Percentiles rank a stretch among this genome's conserved stretches.
These are phyloP conservation scores for Lophius piscatorius DNA, from an alignment of 2,113 vertebrate species.

Conservation along the genomic window DNA sequence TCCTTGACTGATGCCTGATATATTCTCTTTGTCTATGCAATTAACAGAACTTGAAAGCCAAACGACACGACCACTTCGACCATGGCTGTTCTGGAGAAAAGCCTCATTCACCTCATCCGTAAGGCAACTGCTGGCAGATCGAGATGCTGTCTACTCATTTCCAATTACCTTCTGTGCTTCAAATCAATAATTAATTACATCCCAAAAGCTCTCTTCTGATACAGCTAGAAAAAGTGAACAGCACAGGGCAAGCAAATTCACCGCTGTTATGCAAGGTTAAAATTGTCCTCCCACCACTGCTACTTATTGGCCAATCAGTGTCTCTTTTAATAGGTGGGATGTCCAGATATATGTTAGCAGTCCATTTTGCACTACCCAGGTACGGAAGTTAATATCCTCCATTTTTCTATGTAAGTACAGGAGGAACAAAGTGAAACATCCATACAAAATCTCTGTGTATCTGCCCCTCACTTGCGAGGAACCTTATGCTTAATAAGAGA, in stretches of 20 bases:
- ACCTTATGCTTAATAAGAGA: constrained; percentile 67
- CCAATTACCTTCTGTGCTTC: constrained; percentile 63
- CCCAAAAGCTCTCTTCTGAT: constrained; percentile 60
- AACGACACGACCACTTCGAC: constrained; percentile 25
- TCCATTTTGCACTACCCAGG: constrained; percentile 47
- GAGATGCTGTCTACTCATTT: constrained; percentile 59
- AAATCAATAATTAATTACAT: constrained; percentile 80
- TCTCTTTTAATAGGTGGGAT: constrained; percentile 47
- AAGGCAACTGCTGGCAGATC: constrained; percentile 22
- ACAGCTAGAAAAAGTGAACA: constrained; percentile 56
- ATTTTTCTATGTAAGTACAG: constrained; percentile 38
- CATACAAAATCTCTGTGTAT: constrained; percentile 35
- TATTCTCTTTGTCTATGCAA: neutral
- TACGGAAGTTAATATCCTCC: constrained; percentile 53
- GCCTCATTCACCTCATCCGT: constrained; percentile 23
- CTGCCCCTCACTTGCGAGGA: constrained; percentile 31
- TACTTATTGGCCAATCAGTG: constrained; percentile 64
- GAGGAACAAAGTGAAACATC: constrained; percentile 33
- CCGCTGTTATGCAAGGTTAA: constrained; percentile 54
- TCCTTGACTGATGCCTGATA: neutral
- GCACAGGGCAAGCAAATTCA: constrained; percentile 32
- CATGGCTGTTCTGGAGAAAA: constrained; percentile 25
- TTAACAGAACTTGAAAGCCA: constrained; percentile 22
- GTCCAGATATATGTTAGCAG: too few relatives aligned
- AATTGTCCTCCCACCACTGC: constrained; percentile 57